These are phyloP conservation scores for Sitta europaea DNA, from an alignment of 2,113 vertebrate genomes.

Conservation along the genomic window DNA sequence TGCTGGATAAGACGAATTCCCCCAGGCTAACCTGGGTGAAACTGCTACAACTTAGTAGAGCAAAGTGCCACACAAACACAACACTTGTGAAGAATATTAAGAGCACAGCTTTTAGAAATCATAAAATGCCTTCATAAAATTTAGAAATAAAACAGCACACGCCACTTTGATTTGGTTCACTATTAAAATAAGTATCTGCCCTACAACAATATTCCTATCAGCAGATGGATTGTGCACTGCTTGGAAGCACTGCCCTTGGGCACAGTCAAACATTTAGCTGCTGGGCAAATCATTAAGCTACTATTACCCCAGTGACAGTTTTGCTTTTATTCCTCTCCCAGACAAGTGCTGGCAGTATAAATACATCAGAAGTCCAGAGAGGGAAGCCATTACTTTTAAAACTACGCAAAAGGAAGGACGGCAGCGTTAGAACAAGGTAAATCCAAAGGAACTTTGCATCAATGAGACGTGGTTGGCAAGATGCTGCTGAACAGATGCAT, in stretches of 20 bases:
- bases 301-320: neutral
- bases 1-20: neutral
- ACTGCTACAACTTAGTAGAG: neutral
- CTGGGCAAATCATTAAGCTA: neutral
- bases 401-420: neutral
- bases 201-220: neutral
- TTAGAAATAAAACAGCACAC: neutral
- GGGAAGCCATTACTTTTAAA: neutral
- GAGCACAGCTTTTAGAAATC: neutral
- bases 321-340: neutral
- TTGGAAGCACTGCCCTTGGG: neutral
- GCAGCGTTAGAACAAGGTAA: neutral
- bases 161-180: neutral
- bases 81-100: neutral
- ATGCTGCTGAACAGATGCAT: neutral
- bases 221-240: neutral
- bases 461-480: fast-evolving
- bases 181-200: neutral
- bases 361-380: neutral
- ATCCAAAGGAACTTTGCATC: neutral
- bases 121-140: neutral
- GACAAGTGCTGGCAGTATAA: neutral
- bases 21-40: neutral
- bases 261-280: neutral
- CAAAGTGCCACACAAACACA: neutral